Evolutionary conservation across 2,888 invertebrate genomes (phyloP).

Genomic region (Rhyacophila evoluta): DNA sequence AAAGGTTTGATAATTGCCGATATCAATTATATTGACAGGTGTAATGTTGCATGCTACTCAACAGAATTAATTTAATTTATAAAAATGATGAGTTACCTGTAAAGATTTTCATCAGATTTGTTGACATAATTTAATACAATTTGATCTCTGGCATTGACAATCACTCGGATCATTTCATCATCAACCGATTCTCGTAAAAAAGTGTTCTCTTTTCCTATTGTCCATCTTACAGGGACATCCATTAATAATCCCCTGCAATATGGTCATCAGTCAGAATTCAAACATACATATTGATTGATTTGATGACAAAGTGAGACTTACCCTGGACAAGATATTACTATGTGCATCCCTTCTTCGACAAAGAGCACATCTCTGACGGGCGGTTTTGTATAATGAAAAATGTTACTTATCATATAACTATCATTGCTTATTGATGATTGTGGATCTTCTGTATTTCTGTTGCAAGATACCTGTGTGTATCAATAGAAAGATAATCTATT

Average conservation of each 20-base stretch:
- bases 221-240: constrained; percentile 39
- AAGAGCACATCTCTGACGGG: background rate
- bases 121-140: constrained; percentile 69
- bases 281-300: too few relatives aligned
- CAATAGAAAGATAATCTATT: too few relatives aligned
- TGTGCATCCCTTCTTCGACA: background rate
- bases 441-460: background rate
- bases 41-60: too few relatives aligned
- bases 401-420: background rate
- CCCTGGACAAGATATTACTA: background rate
- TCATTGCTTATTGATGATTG: background rate
- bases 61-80: too few relatives aligned
- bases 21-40: too few relatives aligned
- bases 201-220: constrained; percentile 45
- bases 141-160: constrained; percentile 68
- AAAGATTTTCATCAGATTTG: constrained; percentile 70
- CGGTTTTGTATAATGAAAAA: background rate
- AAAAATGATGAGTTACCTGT: constrained; percentile 70
- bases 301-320: background rate
- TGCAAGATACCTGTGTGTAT: background rate
- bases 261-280: too few relatives aligned
- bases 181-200: background rate
- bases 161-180: constrained; percentile 70
- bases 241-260: constrained; percentile 31
- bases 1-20: too few relatives aligned